phyloP scores from a whole-genome alignment of 2,888 invertebrate genomes.

The Drosophila mulleri region DNA sequence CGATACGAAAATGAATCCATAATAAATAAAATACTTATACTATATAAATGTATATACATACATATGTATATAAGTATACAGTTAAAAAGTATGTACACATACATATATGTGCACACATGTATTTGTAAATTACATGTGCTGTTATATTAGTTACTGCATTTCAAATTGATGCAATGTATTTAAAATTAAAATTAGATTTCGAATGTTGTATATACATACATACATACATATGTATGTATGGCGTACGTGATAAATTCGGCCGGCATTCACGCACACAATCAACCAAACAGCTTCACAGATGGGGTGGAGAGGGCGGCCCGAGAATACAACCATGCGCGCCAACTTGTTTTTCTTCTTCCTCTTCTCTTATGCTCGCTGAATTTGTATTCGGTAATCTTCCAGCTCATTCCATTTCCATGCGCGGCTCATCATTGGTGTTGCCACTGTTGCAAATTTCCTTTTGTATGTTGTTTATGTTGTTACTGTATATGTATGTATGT shows the following conservation, averaged over 20 bases:
- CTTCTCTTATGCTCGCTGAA: constrained; percentile 20
- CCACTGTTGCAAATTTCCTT: constrained; percentile 32
- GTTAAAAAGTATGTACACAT: neutral
- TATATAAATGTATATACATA: constrained; percentile 6
- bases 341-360: constrained; percentile 56
- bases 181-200: constrained; percentile 36
- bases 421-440: constrained; percentile 20
- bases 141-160: constrained; percentile 2
- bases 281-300: constrained; percentile 10
- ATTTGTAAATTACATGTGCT: constrained; percentile 11
- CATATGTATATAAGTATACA: neutral
- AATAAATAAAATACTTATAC: constrained; percentile 35
- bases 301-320: constrained; percentile 9
- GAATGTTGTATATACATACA: constrained; percentile 19
- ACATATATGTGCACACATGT: neutral
- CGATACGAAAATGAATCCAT: constrained; percentile 21
- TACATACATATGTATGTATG: too few species aligned
- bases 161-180: constrained; percentile 10
- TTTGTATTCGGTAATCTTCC: constrained; percentile 35
- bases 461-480: constrained; percentile 16
- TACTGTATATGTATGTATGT: neutral
- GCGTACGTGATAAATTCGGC: constrained; percentile 69
- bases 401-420: constrained; percentile 41
- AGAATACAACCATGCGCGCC: constrained; percentile 46
- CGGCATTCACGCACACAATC: constrained; percentile 61